Base-by-base conservation (phyloP, 2,888 invertebrate genomes). In the Apodemia zela region DNA sequence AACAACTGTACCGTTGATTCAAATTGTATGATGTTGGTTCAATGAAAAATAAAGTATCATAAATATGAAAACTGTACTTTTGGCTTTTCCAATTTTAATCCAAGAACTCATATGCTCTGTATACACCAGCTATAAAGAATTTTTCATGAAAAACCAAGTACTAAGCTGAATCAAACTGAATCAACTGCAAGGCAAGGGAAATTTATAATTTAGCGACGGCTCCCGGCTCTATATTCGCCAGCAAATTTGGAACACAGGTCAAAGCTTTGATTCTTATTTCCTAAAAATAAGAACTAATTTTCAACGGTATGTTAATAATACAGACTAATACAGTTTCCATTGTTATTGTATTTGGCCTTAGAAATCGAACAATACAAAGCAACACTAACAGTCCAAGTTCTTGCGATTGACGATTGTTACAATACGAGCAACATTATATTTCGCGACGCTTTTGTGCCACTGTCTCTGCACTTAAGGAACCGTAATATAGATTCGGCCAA, bases 321-420 rank as follows among this genome's bases (percentile, higher is more conserved):
- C 45, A 49, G 61, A 25, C 59, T 65, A 65, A 66, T 64, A 66
- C 64, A 68, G 66, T 71, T 68, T 68, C 65, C 59, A 64, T 67
- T 67, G 70, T 70, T 71, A 71, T 71, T 72, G 67, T 68, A 68
- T 66, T 67, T 65, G 68, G 71, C 59, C 70, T 73, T 75, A 77
- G 78, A 77, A 79, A 81, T 80, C 75, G 77, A 75, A 82, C 80
- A 82, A 83, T 81, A 71, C 69, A 60, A 68, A 69, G 72, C 73
- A 76, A 76, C 77, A 75, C 75, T 77, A 79, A 80, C 79, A 75
- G 79, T 75, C 74, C 71, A 82, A 84, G 76, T 83, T 82, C 76
- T 78, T 74, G 75, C 78, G 79, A 83, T 82, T 82, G 83, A 82
- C 81, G 81, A 82, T 81, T 79, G 76, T 71, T 73, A 78, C 76